Base-by-base conservation (phyloP, 2,888 invertebrate species). In the Trichacis sp. region DNA sequence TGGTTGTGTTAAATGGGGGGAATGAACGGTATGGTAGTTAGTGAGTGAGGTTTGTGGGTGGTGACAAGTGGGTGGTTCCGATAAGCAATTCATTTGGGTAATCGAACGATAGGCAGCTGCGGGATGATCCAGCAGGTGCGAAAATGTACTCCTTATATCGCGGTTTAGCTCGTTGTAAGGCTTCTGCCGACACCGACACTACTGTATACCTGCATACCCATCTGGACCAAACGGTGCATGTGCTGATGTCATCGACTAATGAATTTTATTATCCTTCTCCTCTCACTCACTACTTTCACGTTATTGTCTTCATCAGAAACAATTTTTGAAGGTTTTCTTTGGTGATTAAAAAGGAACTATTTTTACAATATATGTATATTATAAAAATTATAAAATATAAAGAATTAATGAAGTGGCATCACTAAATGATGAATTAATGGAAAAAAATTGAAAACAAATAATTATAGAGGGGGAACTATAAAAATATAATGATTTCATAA, bases 101-200 rank as follows among this genome's bases (percentile, higher is more conserved):
- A 75, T 76, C 72, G 69, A 70, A 50, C 76, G 73, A 69, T 61
- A 62, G 73, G 76, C 77, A 76, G 76, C 76, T 76, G 77, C 72
- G 76, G 68, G 73, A 67, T 70, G 71, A 71, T 69, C 71, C 72
- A 71, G 72, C 81, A 80, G 81, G 79, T 81, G 81, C 79, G 76
- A 67, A 74, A 69, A 72, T 73, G 68, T 29, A 61, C 65, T 65
- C 74, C 73, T 80, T 78, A 5, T 80, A 80, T 76, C 77, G 76
- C 71, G 71, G 59, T 68, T 61, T 65, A 62, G 65, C 61, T 42
- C 69, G 72, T 75, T 75, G 70, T 77, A 77, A 50, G 75, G 74
- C 73, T 76, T 76, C 45, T 20, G 45, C 45, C 45, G 45, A 30
- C 17, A 17, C 50, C 20, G 38, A 9, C 38, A 12, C 38, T 36